Percentiles rank a stretch among this genome's conserved stretches.
Evolutionary conservation across 2,113 vertebrate genomes (phyloP).

Genomic region (Euleptes europaea): DNA sequence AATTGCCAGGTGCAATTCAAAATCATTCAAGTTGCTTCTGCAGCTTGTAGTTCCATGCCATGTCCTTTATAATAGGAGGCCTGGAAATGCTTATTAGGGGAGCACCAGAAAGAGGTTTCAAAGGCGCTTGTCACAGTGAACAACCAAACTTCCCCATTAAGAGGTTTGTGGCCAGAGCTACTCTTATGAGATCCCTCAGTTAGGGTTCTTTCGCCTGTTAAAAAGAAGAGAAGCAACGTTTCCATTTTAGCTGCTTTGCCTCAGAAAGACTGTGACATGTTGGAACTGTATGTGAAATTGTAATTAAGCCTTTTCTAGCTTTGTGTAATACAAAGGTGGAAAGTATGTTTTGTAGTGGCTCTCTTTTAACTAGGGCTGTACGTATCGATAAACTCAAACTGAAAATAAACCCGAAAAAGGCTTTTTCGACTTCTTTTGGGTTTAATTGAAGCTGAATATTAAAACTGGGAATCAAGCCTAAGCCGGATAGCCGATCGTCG

Average conservation of each 20-base stretch:
- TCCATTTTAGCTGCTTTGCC: not conserved
- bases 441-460: too few species aligned
- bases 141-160: not conserved
- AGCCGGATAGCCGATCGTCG: too few species aligned
- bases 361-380: not conserved
- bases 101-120: not conserved
- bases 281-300: not conserved
- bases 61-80: not conserved
- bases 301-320: not conserved
- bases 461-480: too few species aligned
- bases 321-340: not conserved
- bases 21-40: not conserved
- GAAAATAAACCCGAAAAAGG: too few species aligned
- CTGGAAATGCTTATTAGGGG: not conserved
- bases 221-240: not conserved
- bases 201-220: not conserved
- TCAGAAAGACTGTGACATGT: not conserved
- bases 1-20: not conserved
- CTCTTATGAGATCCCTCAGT: not conserved
- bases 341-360: not conserved
- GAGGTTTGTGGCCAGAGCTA: not conserved
- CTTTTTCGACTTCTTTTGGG: too few species aligned
- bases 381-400: too few species aligned
- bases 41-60: too few species aligned
- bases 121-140: not conserved